Base-by-base conservation (phyloP, 2,113 vertebrate genomes). In the Macquaria australasica region DNA sequence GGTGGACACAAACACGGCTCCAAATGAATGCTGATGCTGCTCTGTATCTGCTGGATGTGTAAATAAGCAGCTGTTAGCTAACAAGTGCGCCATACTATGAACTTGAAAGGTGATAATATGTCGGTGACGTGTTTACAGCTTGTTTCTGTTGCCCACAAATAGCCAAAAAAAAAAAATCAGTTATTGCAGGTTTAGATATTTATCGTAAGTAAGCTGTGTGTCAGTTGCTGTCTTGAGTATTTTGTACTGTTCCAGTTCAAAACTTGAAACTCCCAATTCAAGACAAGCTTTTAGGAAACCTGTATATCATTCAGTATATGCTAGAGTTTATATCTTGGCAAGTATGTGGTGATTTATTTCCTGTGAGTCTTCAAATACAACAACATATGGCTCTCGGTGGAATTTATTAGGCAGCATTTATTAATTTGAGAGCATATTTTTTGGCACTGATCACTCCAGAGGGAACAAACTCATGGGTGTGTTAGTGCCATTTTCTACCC, bases 291-390 rank as follows among this genome's bases (percentile, higher is more conserved):
- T 66, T 7, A 25, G 12, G 41, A 48, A 23, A 68, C 9, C n/a
- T 62, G 60, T 37, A 34, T 18, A 62, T 62, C 6, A 64, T 70
- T 71, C 45, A 43, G 1, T 77, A 39, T 75, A 28, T 48, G 10
- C 10, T 51, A 0, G 7, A 21, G 6, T 41, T 50, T 68, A 11
- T 43, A 34, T n/a, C 5, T 55, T 66, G 64, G 23, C 31, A 64
- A 76, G 67, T 39, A 63, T 18, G 55, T n/a, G 18, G 20, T 45
- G 20, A 73, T 60, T 77, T 28, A 60, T 67, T 41, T 55, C 18
- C 20, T 73, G 50, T 18, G 50, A 59, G 18, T 31, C 21, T 56
- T 43, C 25, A 55, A 68, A 58, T 50, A 12, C 1, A 16, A 45
- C 50, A 50, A 77, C 18, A 55, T 48, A 48, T 51, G 56, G 1